Percentiles rank a stretch among this genome's conserved stretches.
phyloP scores from a whole-genome alignment of 1,140 invertebrate species.

The Pseudomyrmex concolor region DNA sequence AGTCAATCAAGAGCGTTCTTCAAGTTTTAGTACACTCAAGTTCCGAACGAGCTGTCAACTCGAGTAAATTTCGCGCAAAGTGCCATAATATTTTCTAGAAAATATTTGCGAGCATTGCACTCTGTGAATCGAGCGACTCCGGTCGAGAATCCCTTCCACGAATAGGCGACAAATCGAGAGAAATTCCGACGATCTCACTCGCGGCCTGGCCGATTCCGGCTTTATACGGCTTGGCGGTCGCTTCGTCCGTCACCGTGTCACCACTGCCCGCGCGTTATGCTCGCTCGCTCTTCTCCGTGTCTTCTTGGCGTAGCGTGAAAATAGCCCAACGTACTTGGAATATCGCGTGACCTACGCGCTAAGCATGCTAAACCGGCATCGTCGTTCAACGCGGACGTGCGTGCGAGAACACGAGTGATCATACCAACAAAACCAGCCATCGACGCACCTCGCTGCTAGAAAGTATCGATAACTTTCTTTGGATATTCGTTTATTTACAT shows the following conservation, averaged over 20 bases:
- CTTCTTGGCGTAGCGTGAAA: constrained; percentile 75
- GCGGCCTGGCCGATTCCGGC: constrained; percentile 49
- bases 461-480: constrained; percentile 12
- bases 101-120: neutral
- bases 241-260: constrained; percentile 47
- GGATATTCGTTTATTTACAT: neutral
- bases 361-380: constrained; percentile 71
- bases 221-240: constrained; percentile 58
- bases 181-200: constrained; percentile 62
- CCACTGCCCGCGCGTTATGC: constrained; percentile 43
- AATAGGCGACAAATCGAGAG: constrained; percentile 52
- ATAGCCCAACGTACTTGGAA: constrained; percentile 76
- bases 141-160: constrained; percentile 21
- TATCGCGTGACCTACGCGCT: constrained; percentile 74
- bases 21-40: no score
- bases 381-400: constrained; percentile 47
- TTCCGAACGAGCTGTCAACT: no score
- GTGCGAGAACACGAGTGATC: constrained; percentile 55
- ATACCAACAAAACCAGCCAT: neutral
- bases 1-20: no score
- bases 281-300: constrained; percentile 24
- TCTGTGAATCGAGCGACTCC: constrained; percentile 11
- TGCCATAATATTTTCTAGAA: neutral
- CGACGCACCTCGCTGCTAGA: constrained; percentile 10
- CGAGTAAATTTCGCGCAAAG: neutral